phyloP scores from a whole-genome alignment of 2,113 vertebrate genomes.

The Tachycineta bicolor region DNA sequence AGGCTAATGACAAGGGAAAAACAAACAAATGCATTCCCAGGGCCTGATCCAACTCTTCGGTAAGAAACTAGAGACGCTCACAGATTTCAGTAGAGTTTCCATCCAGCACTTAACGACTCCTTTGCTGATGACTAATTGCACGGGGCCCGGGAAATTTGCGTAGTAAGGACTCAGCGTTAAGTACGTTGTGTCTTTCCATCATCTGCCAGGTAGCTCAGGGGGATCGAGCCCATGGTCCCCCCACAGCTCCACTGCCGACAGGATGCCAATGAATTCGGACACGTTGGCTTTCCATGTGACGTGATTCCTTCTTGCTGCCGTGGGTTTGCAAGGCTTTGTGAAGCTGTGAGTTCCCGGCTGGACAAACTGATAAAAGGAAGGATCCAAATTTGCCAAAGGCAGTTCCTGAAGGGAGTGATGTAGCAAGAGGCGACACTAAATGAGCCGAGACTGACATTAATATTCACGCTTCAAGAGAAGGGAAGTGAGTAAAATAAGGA shows the following conservation, averaged over 20 bases:
- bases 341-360: background rate
- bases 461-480: background rate
- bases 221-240: accelerated
- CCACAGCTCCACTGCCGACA: accelerated
- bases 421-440: background rate
- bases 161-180: accelerated
- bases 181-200: background rate
- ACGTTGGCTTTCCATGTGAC: background rate
- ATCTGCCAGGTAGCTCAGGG: background rate
- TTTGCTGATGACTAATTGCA: background rate
- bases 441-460: background rate
- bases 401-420: background rate
- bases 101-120: background rate
- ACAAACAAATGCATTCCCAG: conserved; percentile 42
- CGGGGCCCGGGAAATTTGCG: background rate
- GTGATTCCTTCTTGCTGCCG: background rate
- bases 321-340: background rate
- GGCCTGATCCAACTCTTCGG: background rate
- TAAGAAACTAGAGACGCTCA: background rate
- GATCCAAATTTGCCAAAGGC: background rate
- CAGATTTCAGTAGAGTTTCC: background rate
- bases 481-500: background rate
- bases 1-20: conserved; percentile 8
- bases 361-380: background rate
- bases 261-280: accelerated